phyloP scores from a whole-genome alignment of 1,140 invertebrate genomes.

The Cydia pomonella region DNA sequence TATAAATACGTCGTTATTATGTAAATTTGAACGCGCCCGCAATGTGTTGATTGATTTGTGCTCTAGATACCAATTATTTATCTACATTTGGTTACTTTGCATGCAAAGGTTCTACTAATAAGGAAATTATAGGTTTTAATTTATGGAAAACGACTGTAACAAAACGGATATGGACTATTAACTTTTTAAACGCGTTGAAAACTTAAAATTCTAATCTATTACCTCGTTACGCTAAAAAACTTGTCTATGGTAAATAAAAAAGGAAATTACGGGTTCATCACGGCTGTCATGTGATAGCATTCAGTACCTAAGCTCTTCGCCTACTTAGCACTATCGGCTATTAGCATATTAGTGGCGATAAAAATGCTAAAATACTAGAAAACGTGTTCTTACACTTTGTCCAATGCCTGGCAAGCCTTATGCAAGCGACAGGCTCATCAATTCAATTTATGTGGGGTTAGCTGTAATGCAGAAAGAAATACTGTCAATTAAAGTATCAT shows the following conservation, averaged over 20 bases:
- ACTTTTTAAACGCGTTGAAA: neutral
- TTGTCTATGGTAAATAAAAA: slow-evolving; percentile 17
- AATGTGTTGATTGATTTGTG: slow-evolving; percentile 17
- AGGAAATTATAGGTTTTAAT: neutral
- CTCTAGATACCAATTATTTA: slow-evolving; percentile 7
- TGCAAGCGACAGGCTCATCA: neutral
- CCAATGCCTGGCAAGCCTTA: neutral
- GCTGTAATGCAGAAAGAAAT: neutral
- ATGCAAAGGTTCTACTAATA: neutral
- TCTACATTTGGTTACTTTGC: neutral
- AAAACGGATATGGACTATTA: slow-evolving; percentile 7
- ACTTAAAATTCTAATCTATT: neutral
- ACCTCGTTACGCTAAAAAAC: slow-evolving; percentile 13
- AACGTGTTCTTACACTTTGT: slow-evolving; percentile 23
- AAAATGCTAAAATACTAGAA: slow-evolving; percentile 28
- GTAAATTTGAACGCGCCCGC: slow-evolving; percentile 9
- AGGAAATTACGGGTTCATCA: neutral
- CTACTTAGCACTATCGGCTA: slow-evolving; percentile 26
- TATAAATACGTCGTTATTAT: slow-evolving; percentile 12
- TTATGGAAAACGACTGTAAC: slow-evolving; percentile 5
- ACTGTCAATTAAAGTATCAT: neutral
- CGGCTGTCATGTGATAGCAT: slow-evolving; percentile 17
- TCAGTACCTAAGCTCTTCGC: neutral
- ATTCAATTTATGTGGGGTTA: neutral
- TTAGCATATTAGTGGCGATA: slow-evolving; percentile 15